Percentiles rank a stretch among this genome's conserved stretches.
These are phyloP conservation scores for Rhagonycha fulva DNA, from an alignment of 2,888 invertebrate genomes.

Conservation along the genomic window DNA sequence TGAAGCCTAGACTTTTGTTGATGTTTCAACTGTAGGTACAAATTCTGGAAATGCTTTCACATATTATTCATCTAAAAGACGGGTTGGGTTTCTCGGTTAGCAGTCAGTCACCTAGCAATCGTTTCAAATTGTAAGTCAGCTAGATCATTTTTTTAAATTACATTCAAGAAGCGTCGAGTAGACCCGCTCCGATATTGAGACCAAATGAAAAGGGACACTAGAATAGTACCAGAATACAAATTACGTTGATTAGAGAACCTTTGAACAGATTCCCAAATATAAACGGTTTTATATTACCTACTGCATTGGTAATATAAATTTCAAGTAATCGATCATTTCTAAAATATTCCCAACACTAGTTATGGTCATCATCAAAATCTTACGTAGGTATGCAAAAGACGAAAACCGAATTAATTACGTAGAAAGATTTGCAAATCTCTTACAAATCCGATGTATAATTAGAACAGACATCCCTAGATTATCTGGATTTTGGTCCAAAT, in stretches of 20 bases:
- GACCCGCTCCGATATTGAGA: conserved; percentile 31
- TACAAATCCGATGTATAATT: conserved; percentile 34
- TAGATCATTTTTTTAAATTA: conserved; percentile 15
- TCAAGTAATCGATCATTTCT: conserved; percentile 8
- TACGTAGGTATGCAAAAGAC: conserved; percentile 13
- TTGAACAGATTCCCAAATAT: conserved; percentile 23
- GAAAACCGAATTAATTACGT: conserved; percentile 33
- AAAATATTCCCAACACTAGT: conserved; percentile 9
- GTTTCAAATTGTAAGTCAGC: neutral
- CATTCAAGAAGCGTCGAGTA: conserved; percentile 33
- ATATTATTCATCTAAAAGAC: neutral
- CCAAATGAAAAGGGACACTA: conserved; percentile 34
- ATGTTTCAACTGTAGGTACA: too few relatives aligned
- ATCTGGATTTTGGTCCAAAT: conserved; percentile 18
- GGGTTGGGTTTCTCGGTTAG: too few relatives aligned
- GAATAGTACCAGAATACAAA: conserved; percentile 36
- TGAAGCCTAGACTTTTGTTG: too few relatives aligned
- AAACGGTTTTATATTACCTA: conserved; percentile 30
- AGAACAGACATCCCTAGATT: conserved; percentile 15
- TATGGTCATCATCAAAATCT: conserved; percentile 7
- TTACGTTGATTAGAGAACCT: conserved; percentile 35
- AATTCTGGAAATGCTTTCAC: too few relatives aligned
- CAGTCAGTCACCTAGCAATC: neutral
- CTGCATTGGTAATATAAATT: conserved; percentile 21
- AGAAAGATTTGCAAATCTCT: conserved; percentile 29